These are phyloP conservation scores for Glaucidium brasilianum DNA, from an alignment of 2,113 vertebrate species.

Conservation along the genomic window DNA sequence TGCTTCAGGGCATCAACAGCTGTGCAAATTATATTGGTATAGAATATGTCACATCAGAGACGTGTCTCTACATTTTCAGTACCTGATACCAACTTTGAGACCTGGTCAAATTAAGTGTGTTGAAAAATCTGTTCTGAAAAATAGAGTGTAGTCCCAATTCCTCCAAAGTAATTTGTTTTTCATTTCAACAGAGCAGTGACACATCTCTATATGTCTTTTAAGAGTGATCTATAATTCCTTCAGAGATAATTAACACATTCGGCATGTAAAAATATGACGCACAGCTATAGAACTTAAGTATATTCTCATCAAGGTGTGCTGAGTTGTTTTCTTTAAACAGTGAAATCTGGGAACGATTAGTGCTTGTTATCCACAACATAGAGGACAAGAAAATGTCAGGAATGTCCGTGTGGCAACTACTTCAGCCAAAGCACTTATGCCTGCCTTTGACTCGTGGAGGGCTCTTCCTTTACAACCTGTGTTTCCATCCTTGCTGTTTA, in stretches of 20 bases:
- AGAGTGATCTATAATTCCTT: background rate
- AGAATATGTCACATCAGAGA: background rate
- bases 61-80: background rate
- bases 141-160: rapidly evolving
- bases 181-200: background rate
- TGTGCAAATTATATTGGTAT: background rate
- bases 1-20: background rate
- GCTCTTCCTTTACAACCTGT: background rate
- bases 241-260: background rate
- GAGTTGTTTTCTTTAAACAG: background rate
- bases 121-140: background rate
- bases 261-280: background rate
- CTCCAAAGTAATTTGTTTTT: background rate
- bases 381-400: background rate
- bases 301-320: background rate
- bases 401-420: background rate
- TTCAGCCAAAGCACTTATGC: background rate
- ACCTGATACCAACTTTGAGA: background rate
- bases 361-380: rapidly evolving
- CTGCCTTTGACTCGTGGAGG: rapidly evolving
- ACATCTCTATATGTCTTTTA: background rate
- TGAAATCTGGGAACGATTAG: background rate
- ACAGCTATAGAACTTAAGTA: rapidly evolving
- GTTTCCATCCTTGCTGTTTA: background rate
- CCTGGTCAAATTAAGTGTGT: background rate